These are phyloP conservation scores for Drosophila equinoxialis DNA, from an alignment of 1,140 invertebrate genomes.

Conservation along the genomic window DNA sequence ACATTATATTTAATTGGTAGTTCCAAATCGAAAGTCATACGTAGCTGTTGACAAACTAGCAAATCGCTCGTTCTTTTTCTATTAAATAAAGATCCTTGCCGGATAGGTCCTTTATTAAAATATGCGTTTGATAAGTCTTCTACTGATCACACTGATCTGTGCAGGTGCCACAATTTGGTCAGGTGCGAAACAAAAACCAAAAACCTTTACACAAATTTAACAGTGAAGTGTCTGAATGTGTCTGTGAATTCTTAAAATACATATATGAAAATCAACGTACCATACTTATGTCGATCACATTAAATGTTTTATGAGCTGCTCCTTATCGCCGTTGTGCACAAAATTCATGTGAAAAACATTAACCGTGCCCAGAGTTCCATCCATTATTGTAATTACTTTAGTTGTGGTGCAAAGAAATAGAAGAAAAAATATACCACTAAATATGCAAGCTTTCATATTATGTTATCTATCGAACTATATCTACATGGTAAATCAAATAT, in stretches of 20 bases:
- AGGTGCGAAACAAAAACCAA: conserved; percentile 46
- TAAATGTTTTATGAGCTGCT: conserved; percentile 7
- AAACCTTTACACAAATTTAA: background rate
- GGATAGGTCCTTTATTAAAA: background rate
- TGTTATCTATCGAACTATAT: background rate
- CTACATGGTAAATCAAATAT: background rate
- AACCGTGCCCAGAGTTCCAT: conserved; percentile 38
- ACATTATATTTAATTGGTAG: conserved; percentile 81
- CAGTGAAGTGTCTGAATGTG: background rate
- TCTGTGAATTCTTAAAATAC: background rate
- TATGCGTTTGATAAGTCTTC: conserved; percentile 14
- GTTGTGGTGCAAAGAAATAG: conserved; percentile 19
- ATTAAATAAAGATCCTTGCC: conserved; percentile 3
- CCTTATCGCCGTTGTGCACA: conserved; percentile 53
- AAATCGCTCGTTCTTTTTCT: background rate
- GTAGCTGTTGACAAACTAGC: conserved; percentile 42
- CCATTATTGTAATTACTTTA: conserved; percentile 76
- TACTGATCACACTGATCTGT: conserved; percentile 41
- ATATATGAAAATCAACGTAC: background rate
- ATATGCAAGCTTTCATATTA: background rate
- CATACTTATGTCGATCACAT: background rate
- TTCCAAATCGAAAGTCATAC: conserved; percentile 61
- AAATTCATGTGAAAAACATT: conserved; percentile 31
- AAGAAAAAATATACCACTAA: background rate
- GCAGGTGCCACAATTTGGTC: conserved; percentile 38